phyloP scores from a whole-genome alignment of 2,888 invertebrate species.

The Ennomos quercinarius region DNA sequence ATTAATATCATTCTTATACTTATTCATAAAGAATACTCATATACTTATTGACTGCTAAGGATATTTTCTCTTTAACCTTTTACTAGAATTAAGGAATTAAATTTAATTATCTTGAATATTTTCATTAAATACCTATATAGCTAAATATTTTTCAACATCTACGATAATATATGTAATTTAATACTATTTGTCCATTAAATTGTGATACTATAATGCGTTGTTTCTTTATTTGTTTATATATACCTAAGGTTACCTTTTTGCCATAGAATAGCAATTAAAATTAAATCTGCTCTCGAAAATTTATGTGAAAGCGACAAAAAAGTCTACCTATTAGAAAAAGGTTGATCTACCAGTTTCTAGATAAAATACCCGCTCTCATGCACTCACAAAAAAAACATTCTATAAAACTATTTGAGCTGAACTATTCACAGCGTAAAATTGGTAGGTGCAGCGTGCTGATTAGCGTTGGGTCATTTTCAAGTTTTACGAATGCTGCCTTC shows the following conservation, averaged over 20 bases:
- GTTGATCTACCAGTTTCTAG: too few species aligned
- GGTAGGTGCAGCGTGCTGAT: too few species aligned
- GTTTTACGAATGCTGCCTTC: too few species aligned
- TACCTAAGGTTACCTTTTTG: background rate
- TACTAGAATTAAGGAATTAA: constrained; percentile 23
- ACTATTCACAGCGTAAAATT: too few species aligned
- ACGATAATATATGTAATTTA: constrained; percentile 50
- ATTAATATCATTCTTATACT: constrained; percentile 16
- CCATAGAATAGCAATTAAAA: too few species aligned
- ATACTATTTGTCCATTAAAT: constrained; percentile 78
- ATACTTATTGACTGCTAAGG: constrained; percentile 25
- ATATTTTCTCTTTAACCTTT: constrained; percentile 30
- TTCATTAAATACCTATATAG: constrained; percentile 25
- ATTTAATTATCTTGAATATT: constrained; percentile 17
- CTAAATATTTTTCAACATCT: constrained; percentile 44
- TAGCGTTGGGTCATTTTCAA: too few species aligned
- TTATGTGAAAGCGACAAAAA: too few species aligned
- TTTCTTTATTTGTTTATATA: constrained; percentile 33
- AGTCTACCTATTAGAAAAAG: too few species aligned
- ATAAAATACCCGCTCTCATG: too few species aligned
- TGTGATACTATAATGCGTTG: constrained; percentile 66
- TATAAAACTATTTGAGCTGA: too few species aligned
- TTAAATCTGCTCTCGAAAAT: too few species aligned
- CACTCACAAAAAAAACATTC: too few species aligned
- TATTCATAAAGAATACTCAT: constrained; percentile 21